A percentile compares a stretch with the other conserved stretches of the same genome.
phyloP scores from a whole-genome alignment of 2,797 vertebrate species.

The Acanthurus lineatus region DNA sequence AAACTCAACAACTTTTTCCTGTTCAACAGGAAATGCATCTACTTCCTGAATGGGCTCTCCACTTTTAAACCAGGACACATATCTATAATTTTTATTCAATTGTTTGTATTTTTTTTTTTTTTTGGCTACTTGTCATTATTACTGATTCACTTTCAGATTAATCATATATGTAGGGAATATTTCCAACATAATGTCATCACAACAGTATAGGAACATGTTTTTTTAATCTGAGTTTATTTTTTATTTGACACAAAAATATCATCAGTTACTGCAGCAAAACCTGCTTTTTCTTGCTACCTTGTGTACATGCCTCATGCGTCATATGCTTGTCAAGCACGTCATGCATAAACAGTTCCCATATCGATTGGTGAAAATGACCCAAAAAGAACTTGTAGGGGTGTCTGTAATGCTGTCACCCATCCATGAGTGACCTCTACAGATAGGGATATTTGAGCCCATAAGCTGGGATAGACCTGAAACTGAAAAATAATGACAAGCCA shows the following conservation, averaged over 20 bases:
- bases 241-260: neutral
- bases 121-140: neutral
- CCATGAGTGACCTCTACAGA: constrained; percentile 37
- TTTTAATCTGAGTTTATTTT: neutral
- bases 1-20: neutral
- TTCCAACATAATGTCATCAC: neutral
- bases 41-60: neutral
- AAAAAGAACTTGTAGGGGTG: constrained; percentile 15
- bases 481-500: constrained; percentile 38
- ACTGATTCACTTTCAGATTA: neutral
- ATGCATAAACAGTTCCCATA: constrained; percentile 37
- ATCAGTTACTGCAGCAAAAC: neutral
- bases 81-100: neutral
- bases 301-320: constrained; percentile 38
- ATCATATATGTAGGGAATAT: neutral
- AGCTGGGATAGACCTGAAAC: constrained; percentile 36
- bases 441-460: constrained; percentile 27
- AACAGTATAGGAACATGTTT: neutral
- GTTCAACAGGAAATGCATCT: neutral
- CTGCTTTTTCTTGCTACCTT: neutral
- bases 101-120: no score
- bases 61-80: neutral
- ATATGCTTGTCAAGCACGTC: constrained; percentile 35
- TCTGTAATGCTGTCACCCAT: constrained; percentile 18
- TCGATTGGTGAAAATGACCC: constrained; percentile 39